Conservation (phyloP, 2,113 vertebrate genomes). For the Entosphenus tridentatus region DNA sequence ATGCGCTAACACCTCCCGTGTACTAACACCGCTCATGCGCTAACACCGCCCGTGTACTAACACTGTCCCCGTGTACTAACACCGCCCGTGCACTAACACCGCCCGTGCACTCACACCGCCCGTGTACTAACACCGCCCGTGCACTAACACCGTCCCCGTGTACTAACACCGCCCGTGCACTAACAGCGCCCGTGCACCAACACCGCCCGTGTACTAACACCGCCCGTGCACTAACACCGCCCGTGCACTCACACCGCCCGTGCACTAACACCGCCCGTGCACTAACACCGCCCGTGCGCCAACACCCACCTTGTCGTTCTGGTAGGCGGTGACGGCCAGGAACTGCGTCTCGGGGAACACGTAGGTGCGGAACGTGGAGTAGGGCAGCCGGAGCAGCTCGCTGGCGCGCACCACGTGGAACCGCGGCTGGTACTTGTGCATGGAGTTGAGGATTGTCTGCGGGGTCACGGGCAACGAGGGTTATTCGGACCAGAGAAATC, state of each 20-base stretch:
- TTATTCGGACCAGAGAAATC: too few relatives aligned
- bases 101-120: neutral
- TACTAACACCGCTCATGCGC: neutral
- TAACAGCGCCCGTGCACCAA: neutral
- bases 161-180: neutral
- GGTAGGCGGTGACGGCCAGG: conserved; percentile 94
- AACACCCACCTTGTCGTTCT: conserved; percentile 83
- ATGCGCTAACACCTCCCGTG: too few relatives aligned
- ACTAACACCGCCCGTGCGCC: neutral
- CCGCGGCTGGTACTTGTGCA: conserved; percentile 96
- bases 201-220: neutral
- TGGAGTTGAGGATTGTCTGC: conserved; percentile 90
- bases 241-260: neutral
- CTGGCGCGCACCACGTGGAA: conserved; percentile 95
- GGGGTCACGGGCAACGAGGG: conserved; percentile 11
- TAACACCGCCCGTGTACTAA: neutral
- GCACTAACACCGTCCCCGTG: neutral
- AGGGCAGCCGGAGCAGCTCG: conserved; percentile 85
- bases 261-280: neutral
- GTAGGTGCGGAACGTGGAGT: conserved; percentile 90
- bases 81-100: neutral
- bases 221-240: neutral
- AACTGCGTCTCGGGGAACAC: conserved; percentile 95
- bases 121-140: neutral
- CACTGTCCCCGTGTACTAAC: neutral